Conservation (phyloP, 2,888 invertebrate genomes). For the Dolichopus griseipennis region DNA sequence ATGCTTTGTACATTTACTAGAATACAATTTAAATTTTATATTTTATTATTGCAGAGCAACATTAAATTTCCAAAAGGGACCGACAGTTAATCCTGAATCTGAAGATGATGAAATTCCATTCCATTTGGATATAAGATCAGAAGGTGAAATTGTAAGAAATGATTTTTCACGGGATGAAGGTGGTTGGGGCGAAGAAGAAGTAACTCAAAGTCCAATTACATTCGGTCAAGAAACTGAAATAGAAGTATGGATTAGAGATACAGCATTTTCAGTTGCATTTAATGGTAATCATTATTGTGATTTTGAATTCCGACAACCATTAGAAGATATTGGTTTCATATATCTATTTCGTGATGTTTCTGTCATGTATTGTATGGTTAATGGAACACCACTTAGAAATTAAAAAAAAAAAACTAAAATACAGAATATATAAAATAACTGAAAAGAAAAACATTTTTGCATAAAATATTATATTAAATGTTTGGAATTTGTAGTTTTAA, state of each 20-base stretch:
- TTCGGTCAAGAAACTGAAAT: not conserved
- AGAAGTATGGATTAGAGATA: not conserved
- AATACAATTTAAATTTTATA: not conserved
- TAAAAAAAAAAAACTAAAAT: not conserved
- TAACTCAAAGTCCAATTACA: not conserved
- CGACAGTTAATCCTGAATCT: not conserved
- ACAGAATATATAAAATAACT: not conserved
- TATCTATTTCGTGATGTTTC: not conserved
- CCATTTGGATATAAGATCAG: not conserved
- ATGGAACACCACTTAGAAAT: not conserved
- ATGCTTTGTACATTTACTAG: no score
- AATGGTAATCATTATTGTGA: not conserved
- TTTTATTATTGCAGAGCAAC: not conserved
- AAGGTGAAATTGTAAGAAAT: slow-evolving; percentile 7
- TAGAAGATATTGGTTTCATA: not conserved
- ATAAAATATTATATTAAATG: no score
- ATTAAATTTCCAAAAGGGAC: not conserved
- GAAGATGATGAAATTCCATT: slow-evolving; percentile 2
- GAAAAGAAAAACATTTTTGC: no score
- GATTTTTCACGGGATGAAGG: not conserved
- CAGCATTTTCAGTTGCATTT: not conserved
- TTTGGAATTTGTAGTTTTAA: no score
- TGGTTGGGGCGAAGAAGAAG: slow-evolving; percentile 6
- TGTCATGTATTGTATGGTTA: not conserved
- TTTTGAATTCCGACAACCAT: not conserved